These are phyloP conservation scores for Cynodonichthys magdalenae DNA, from an alignment of 2,797 vertebrate species.

Conservation along the genomic window DNA sequence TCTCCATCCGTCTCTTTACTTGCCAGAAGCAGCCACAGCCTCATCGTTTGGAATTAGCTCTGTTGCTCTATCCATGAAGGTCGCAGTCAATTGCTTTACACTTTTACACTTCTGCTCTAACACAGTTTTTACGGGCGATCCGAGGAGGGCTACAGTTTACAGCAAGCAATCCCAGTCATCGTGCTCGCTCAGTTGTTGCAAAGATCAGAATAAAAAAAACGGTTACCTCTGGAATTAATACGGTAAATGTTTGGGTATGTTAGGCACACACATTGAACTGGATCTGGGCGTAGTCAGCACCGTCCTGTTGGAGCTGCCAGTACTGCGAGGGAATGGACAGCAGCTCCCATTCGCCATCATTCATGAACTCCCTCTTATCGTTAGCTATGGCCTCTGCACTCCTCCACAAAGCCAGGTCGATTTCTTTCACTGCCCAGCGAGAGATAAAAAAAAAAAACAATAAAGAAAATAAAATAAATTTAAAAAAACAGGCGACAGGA, in stretches of 20 bases:
- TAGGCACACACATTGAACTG: slow-evolving; percentile 84
- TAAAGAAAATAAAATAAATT: not conserved
- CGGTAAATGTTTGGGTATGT: not conserved
- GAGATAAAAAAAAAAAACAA: slow-evolving; percentile 2
- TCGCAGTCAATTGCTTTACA: slow-evolving; percentile 66
- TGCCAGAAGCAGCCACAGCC: slow-evolving; percentile 66
- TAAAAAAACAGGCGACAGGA: too few relatives aligned
- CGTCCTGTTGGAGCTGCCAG: slow-evolving; percentile 70
- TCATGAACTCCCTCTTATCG: slow-evolving; percentile 83
- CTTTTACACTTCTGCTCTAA: slow-evolving; percentile 52
- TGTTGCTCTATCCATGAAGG: slow-evolving; percentile 64
- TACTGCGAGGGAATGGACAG: slow-evolving; percentile 85
- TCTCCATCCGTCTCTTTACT: slow-evolving; percentile 60
- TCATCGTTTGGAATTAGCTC: slow-evolving; percentile 77
- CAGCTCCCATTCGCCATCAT: slow-evolving; percentile 89
- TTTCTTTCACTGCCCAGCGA: slow-evolving; percentile 81
- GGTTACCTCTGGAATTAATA: not conserved
- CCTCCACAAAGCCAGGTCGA: slow-evolving; percentile 86
- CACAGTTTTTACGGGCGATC: slow-evolving; percentile 15
- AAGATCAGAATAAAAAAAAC: not conserved
- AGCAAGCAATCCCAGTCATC: slow-evolving; percentile 50
- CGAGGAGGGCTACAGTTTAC: slow-evolving; percentile 43
- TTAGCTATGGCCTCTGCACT: slow-evolving; percentile 78
- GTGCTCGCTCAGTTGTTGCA: slow-evolving; percentile 28
- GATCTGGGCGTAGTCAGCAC: slow-evolving; percentile 85